These are phyloP conservation scores for Hyperoodon ampullatus DNA, from an alignment of 2,113 vertebrate genomes.

Conservation along the genomic window DNA sequence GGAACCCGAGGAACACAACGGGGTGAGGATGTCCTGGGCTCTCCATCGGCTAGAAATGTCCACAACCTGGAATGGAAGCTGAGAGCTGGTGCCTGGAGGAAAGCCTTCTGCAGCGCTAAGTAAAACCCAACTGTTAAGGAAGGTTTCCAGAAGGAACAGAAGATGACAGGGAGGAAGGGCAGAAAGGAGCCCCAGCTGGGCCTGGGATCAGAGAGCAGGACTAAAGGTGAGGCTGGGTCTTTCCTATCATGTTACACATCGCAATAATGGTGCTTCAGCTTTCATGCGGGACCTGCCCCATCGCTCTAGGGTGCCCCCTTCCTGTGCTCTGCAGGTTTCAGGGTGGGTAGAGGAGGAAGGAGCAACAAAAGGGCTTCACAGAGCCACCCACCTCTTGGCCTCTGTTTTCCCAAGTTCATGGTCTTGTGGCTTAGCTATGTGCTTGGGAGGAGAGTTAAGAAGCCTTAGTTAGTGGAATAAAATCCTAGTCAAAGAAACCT, in stretches of 20 bases:
- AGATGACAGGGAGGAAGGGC: background rate
- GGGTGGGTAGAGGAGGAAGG: background rate
- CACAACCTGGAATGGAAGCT: background rate
- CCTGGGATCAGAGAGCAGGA: background rate
- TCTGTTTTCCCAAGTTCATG: background rate
- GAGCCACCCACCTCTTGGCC: background rate
- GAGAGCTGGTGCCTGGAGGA: background rate
- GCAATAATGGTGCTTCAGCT: too few relatives aligned
- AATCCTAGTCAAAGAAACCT: background rate
- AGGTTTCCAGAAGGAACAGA: background rate
- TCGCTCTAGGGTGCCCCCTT: background rate
- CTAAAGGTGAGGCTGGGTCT: background rate
- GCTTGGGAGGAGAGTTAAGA: background rate
- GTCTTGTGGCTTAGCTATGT: background rate
- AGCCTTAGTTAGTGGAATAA: background rate
- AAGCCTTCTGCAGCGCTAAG: background rate
- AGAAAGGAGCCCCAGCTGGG: background rate
- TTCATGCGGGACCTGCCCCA: background rate
- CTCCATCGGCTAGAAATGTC: background rate
- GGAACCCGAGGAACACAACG: background rate
- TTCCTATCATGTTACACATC: background rate
- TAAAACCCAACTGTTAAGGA: background rate
- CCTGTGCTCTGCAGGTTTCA: background rate
- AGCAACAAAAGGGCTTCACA: background rate
- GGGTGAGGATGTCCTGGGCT: background rate